Evolutionary conservation across 1,140 invertebrate genomes (phyloP), one percentile per base, ranked within the genome.

Genomic region (Mycetomoellerius zeteki): DNA sequence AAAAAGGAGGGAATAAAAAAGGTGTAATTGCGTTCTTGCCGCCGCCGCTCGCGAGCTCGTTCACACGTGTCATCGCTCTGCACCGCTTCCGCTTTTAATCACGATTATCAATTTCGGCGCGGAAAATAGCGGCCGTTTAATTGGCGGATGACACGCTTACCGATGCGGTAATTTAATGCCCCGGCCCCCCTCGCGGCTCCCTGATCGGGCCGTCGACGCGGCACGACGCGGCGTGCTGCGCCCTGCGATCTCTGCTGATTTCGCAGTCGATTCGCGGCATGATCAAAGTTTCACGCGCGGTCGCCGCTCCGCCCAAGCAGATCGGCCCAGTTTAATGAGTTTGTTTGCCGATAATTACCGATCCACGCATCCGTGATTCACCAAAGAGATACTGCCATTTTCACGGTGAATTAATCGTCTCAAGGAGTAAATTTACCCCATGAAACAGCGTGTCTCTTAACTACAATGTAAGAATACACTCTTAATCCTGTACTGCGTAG

Each of bases 121-220:
- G 78, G 86, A 82, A 91, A 92, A 92, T 88, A 86, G 91, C 91
- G 81, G 90, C 77, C 86, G 85, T 88, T 90, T 93, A 93, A 93
- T 93, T 93, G 93, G 87, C 92, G 89, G 90, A 92, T 93, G 93
- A 93, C 92, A 91, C 91, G 90, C 92, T 93, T 90, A 92, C 91
- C 90, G 90, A 91, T 87, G 92, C 87, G 90, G 91, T 92, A 92
- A 92, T 92, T 92, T 90, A 92, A 92, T 91, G 91, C 91, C 69
- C 54, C 91, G 87, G 91, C 80, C 8, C 86, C 62, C 54, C 80
- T 33, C 52, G 37, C 16, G 16, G 3, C 52, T 54, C 52, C 30
- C 47, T 16, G 73, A 81, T 19, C 82, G 19, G 30, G 37, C 56
- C 84, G 73, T 87, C 85, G 75, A 73, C 69, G 52, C 65, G 75